These are phyloP conservation scores for Leuciscus waleckii DNA, from an alignment of 2,797 vertebrate genomes.

Conservation along the genomic window DNA sequence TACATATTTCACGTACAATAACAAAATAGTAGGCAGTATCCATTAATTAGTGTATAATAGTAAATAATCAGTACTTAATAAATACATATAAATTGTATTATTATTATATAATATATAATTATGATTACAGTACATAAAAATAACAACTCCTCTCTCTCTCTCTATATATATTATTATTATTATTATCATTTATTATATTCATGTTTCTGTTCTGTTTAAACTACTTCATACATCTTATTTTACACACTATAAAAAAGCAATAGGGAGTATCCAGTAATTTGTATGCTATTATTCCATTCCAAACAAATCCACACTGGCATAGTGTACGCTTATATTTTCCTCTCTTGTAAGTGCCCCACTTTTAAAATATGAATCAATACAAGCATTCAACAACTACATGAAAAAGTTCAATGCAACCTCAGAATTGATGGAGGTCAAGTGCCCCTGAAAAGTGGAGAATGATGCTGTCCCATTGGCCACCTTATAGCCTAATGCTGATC, in stretches of 20 bases:
- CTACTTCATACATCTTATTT: not conserved
- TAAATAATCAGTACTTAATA: not conserved
- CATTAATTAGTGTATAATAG: not conserved
- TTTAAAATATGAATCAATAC: not conserved
- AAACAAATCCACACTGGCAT: not conserved
- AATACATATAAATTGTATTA: not conserved
- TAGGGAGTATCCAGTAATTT: not conserved
- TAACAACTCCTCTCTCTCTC: not conserved
- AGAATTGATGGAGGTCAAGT: not conserved
- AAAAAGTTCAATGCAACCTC: not conserved
- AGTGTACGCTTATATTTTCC: not conserved
- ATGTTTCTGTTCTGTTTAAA: not conserved
- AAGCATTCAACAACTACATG: not conserved
- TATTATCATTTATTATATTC: not conserved
- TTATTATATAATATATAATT: not conserved
- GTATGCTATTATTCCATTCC: not conserved
- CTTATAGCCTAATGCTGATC: constrained; percentile 7
- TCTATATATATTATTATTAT: not conserved
- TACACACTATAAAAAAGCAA: too few relatives aligned
- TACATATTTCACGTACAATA: too few relatives aligned
- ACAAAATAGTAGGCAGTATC: not conserved
- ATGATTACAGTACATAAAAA: not conserved
- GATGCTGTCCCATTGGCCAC: not conserved
- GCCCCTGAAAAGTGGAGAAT: not conserved
- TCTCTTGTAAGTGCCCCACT: not conserved